phyloP scores from a whole-genome alignment of 2,888 invertebrate genomes.

The Drosophila kokeensis region DNA sequence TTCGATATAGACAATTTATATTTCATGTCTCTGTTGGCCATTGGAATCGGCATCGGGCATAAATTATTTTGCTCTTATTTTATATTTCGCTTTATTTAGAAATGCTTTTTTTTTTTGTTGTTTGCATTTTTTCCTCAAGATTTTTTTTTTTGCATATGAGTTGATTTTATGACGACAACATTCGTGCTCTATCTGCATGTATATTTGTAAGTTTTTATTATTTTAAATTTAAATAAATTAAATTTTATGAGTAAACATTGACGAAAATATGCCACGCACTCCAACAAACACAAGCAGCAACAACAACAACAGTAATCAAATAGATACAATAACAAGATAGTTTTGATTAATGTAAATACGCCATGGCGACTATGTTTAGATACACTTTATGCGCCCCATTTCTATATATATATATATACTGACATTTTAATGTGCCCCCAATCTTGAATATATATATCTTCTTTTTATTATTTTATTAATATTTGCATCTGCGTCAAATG shows the following conservation, averaged over 20 bases:
- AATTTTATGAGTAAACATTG: constrained; percentile 77
- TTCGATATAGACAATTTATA: constrained; percentile 58
- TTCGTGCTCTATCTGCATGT: constrained; percentile 43
- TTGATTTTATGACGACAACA: constrained; percentile 45
- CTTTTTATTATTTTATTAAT: constrained; percentile 65
- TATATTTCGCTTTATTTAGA: constrained; percentile 59
- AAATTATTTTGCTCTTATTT: constrained; percentile 70
- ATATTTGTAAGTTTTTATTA: constrained; percentile 51
- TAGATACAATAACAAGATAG: constrained; percentile 66
- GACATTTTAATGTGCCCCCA: constrained; percentile 3
- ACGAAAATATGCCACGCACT: constrained; percentile 75
- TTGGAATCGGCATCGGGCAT: constrained; percentile 63
- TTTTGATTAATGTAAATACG: constrained; percentile 74
- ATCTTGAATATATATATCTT: constrained; percentile 5
- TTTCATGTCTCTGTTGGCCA: constrained; percentile 62
- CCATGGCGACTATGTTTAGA: constrained; percentile 36
- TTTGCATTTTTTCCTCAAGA: neutral
- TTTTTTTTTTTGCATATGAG: constrained; percentile 33
- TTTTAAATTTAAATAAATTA: constrained; percentile 80
- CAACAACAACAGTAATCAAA: constrained; percentile 31
- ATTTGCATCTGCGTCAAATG: constrained; percentile 48
- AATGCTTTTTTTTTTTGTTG: constrained; percentile 35
- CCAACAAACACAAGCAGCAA: constrained; percentile 25
- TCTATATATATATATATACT: neutral
- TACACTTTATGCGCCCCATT: constrained; percentile 38